Base-by-base conservation (phyloP, 1,140 invertebrate species). In the Zaprionus vittiger region DNA sequence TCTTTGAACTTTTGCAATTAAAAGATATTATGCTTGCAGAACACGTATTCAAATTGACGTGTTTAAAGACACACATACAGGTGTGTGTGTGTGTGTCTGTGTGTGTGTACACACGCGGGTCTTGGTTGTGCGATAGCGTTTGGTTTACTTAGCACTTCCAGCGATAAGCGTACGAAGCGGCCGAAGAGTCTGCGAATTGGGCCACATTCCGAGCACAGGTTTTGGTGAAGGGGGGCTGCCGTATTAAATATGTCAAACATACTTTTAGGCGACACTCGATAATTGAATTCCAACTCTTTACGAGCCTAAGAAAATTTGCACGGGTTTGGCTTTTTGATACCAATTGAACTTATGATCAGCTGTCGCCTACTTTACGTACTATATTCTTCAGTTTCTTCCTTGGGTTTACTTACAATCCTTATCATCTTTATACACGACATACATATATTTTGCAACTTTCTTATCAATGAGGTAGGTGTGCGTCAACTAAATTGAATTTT, bases 121-220 rank as follows among this genome's bases (percentile, higher is more conserved):
- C 9, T 28, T 15, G n/a, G 52, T 22, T 47, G 41, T 47, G 31
- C 54, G 62, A 72, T 72, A 72, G 20, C 61, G 22, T 73, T 65
- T 63, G 52, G 75, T 85, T 86, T 76, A 71, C 83, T 79, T 86
- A 79, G 73, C 76, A 78, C 76, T 85, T 72, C 82, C 60, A 75
- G 81, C 71, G 82, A 85, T 86, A 85, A 85, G 73, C 69, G 11
- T 1, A n/a, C 49, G 41, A 17, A 47, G 41, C 41, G 61, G 52
- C 31, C 41, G 61, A 79, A 73, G 61, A 71, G 55, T 80, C 81
- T 83, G 81, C 77, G 80, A 83, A 77, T 83, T 84, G 81, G 81
- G 81, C 77, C 77, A 77, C 56, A 83, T 84, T 83, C 63, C 54
- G 65, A 54, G 20, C 31, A 49, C 54, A 79, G 71, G 67, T 63